Evolutionary conservation across 2,113 vertebrate species (phyloP), one percentile per base, ranked within the genome.

Genomic region (Chaenogobius annularis): DNA sequence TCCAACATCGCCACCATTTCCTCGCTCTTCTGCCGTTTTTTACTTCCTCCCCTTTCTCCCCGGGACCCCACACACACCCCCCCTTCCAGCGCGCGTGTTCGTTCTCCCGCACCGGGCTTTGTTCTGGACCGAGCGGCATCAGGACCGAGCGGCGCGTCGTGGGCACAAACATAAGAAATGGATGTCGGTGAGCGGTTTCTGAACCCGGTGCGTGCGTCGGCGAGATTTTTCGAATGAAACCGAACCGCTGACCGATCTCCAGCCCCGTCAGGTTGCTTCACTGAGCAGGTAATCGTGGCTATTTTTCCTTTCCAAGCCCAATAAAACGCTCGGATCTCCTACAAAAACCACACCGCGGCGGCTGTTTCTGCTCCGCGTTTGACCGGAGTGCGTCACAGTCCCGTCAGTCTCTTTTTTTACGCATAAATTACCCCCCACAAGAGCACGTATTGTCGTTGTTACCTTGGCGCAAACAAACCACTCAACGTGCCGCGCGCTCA

Each of bases 131-230:
- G 35, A 52, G 71, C 40, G 19, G 78, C 56, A 4, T 2, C 23
- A 2, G 9, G 62, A 85, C 75, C 65, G 85, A 83, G 74, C 82
- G 83, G 20, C 75, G 84, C 83, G 70, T 74, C 82, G 88, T 78
- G 73, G 84, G 20, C 1, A 31, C 81, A 65, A 90, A 82, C 78
- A 84, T 40, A 48, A 84, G 75, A 80, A 65, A 91, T 92, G 91
- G 85, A 59, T 68, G 66, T 62, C 66, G 73, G 82, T 46, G 76
- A 82, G 44, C 75, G 78, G 14, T 15, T 66, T 58, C 62, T 56
- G 3, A 67, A 35, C 22, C 72, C 65, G 79, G 72, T 26, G 80
- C 72, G 35, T 19, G 71, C 66, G 26, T 63, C 77, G 82, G 83
- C 63, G 61, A n/a, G 40, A 77, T 78, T 70, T 47, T 83, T 70